phyloP scores from a whole-genome alignment of 2,888 invertebrate species.

The Acleris laterana region DNA sequence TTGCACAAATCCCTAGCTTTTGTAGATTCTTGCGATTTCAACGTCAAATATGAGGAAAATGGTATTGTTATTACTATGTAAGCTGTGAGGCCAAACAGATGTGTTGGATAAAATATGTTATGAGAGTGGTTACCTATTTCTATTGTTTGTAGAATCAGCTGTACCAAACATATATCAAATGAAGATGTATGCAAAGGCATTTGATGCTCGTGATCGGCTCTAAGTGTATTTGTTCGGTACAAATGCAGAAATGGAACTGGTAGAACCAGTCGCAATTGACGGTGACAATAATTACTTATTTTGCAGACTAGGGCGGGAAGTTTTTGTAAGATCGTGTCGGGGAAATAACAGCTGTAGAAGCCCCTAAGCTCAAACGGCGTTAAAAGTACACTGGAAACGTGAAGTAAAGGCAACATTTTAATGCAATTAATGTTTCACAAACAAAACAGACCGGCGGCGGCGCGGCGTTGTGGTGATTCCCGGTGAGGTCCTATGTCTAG shows the following conservation, averaged over 20 bases:
- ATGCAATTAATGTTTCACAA: too few species aligned
- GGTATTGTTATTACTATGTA: background rate
- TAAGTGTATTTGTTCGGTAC: conserved; percentile 5
- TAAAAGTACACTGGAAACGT: background rate
- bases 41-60: background rate
- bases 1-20: background rate
- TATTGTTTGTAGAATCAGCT: conserved; percentile 2
- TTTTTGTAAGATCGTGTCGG: conserved; percentile 1
- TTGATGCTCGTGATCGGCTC: conserved; percentile 5
- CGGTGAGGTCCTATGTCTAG: too few species aligned
- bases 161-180: background rate
- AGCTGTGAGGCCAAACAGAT: background rate
- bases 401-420: background rate
- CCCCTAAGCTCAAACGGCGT: too few species aligned
- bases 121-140: too few species aligned
- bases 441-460: too few species aligned
- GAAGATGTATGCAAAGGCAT: conserved; percentile 1
- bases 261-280: conserved; percentile 12
- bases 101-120: too few species aligned
- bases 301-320: conserved; percentile 10
- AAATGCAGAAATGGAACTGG: conserved; percentile 19
- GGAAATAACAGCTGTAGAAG: background rate
- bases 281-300: conserved; percentile 21
- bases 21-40: background rate
- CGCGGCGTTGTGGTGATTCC: too few species aligned